Conservation (phyloP, 2,113 vertebrate genomes). For the Sinocyclocheilus anophthalmus region DNA sequence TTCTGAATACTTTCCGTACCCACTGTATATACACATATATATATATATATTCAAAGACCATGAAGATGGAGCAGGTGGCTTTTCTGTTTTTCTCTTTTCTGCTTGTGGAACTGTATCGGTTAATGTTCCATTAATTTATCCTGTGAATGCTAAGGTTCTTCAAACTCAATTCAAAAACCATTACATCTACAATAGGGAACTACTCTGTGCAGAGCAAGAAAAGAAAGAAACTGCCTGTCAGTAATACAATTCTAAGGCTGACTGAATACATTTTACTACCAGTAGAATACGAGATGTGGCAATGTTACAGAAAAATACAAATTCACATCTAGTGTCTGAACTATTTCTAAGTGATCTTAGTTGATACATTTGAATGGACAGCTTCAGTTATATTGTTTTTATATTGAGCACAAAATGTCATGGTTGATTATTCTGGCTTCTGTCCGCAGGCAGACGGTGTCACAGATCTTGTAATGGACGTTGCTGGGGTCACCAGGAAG, state of each 20-base stretch:
- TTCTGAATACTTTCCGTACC: too few relatives aligned
- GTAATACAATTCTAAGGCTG: neutral
- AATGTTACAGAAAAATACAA: neutral
- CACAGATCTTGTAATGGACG: conserved; percentile 92
- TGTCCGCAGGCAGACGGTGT: conserved; percentile 85
- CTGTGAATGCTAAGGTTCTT: neutral
- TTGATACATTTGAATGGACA: neutral
- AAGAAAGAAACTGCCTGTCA: neutral
- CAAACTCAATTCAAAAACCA: neutral
- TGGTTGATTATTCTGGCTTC: conserved; percentile 27
- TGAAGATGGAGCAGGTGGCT: neutral
- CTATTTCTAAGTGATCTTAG: neutral
- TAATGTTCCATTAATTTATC: neutral
- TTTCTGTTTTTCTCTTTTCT: neutral
- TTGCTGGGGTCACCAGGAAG: conserved; percentile 93
- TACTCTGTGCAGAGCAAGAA: neutral
- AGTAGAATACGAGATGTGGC: neutral
- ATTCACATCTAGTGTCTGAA: neutral
- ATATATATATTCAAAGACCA: neutral
- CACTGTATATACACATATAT: too few relatives aligned
- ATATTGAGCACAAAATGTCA: neutral
- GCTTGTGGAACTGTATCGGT: neutral
- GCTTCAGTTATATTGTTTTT: too few relatives aligned
- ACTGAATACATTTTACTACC: neutral
- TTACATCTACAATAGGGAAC: neutral